A percentile compares a stretch with the other conserved stretches of the same genome.
Conservation (phyloP, 1,140 invertebrate species). For the Cydia fagiglandana region DNA sequence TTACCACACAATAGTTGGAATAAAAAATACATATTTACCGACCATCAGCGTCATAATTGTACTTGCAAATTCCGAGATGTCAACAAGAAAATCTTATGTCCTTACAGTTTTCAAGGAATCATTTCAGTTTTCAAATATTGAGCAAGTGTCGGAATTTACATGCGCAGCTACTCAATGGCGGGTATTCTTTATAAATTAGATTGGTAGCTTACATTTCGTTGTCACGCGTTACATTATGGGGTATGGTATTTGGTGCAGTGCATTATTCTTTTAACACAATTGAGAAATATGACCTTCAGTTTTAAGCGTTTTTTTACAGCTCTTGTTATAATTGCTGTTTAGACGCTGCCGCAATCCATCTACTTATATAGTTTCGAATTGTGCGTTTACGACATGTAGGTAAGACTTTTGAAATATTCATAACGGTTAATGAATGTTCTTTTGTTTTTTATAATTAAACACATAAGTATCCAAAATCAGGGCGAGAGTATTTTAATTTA, state of each 20-base stretch:
- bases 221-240: not conserved
- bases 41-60: too few species aligned
- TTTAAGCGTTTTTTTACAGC: slow-evolving; percentile 8
- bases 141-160: too few species aligned
- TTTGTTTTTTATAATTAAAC: not conserved
- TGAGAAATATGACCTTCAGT: slow-evolving; percentile 23
- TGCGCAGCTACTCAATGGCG: too few species aligned
- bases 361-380: not conserved
- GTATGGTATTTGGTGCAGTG: not conserved
- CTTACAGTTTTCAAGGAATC: too few species aligned
- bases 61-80: too few species aligned
- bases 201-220: not conserved
- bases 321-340: slow-evolving; percentile 19
- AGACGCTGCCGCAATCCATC: not conserved
- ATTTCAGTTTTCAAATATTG: too few species aligned
- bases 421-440: not conserved
- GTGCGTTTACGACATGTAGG: not conserved
- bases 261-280: not conserved
- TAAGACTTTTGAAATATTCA: not conserved
- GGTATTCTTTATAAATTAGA: not conserved
- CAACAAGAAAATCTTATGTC: too few species aligned
- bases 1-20: too few species aligned
- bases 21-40: too few species aligned
- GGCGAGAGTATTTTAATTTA: too few species aligned
- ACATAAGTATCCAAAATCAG: too few species aligned